phyloP scores from a whole-genome alignment of 1,140 invertebrate species.

The Phenacoccus solenopsis region DNA sequence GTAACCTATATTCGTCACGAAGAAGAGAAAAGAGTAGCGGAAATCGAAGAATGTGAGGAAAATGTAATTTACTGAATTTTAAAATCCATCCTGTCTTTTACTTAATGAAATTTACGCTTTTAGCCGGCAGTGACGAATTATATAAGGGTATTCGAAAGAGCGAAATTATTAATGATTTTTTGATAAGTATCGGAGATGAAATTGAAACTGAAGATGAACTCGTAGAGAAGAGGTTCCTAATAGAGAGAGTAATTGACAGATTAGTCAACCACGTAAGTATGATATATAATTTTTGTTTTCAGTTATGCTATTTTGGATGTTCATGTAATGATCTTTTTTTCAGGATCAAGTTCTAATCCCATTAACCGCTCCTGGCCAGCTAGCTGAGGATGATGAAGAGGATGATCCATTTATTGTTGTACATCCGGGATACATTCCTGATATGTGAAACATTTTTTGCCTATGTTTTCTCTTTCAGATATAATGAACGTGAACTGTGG shows the following conservation, averaged over 20 bases:
- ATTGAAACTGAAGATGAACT: conserved; percentile 79
- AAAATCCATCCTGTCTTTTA: neutral
- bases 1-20: conserved; percentile 76
- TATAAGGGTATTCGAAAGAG: conserved; percentile 57
- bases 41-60: conserved; percentile 27
- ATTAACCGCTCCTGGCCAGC: neutral
- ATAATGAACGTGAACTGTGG: too few species aligned
- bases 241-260: conserved; percentile 92
- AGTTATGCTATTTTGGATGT: too few species aligned
- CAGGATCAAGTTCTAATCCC: conserved; percentile 5
- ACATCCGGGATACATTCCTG: neutral
- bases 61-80: conserved; percentile 10
- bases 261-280: conserved; percentile 73
- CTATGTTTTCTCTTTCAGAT: too few species aligned
- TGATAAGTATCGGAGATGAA: conserved; percentile 74
- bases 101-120: conserved; percentile 8
- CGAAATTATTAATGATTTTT: conserved; percentile 88
- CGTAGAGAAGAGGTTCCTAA: conserved; percentile 71
- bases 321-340: neutral
- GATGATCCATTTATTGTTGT: neutral
- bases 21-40: conserved; percentile 49
- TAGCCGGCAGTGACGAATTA: conserved; percentile 27
- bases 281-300: too few species aligned
- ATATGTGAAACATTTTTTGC: too few species aligned
- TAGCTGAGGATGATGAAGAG: neutral